A percentile compares a stretch with the other conserved stretches of the same genome.
Evolutionary conservation across 2,888 invertebrate species (phyloP).

Genomic region (Odontomyia ornata): DNA sequence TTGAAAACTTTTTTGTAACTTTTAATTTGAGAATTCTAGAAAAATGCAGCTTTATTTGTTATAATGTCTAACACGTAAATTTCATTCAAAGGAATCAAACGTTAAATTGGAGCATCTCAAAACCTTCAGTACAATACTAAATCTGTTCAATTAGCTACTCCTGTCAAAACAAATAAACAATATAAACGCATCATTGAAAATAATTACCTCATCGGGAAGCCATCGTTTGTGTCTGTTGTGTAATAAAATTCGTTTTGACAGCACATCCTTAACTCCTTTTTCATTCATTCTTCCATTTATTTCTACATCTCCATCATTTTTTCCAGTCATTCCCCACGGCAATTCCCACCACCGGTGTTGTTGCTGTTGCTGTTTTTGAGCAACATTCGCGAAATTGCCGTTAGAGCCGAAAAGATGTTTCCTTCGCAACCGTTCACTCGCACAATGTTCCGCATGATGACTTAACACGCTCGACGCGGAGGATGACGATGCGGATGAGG

Average conservation of each 20-base stretch:
- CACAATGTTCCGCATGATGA: constrained; percentile 58
- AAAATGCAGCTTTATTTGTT: too few relatives aligned
- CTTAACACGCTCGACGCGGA: background rate
- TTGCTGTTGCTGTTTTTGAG: constrained; percentile 60
- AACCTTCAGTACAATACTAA: too few relatives aligned
- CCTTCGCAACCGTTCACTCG: constrained; percentile 61
- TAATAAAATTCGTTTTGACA: constrained; percentile 46
- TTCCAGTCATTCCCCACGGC: background rate
- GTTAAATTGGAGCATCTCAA: too few relatives aligned
- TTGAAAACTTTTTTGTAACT: too few relatives aligned
- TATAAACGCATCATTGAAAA: background rate
- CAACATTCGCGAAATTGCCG: constrained; percentile 51
- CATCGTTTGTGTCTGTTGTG: constrained; percentile 67
- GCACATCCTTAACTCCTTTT: constrained; percentile 54
- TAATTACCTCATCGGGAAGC: constrained; percentile 72
- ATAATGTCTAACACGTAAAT: too few relatives aligned
- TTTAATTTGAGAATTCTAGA: too few relatives aligned
- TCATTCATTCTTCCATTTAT: constrained; percentile 25
- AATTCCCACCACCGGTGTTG: constrained; percentile 53
- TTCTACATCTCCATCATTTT: constrained; percentile 51
- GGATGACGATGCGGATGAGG: constrained; percentile 38
- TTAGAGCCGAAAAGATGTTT: constrained; percentile 63
- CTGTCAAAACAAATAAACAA: too few relatives aligned
- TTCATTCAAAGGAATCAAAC: too few relatives aligned
- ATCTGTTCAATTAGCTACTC: too few relatives aligned